Base-by-base conservation (phyloP, 2,888 invertebrate species). In the Meiosimyza platycephala region DNA sequence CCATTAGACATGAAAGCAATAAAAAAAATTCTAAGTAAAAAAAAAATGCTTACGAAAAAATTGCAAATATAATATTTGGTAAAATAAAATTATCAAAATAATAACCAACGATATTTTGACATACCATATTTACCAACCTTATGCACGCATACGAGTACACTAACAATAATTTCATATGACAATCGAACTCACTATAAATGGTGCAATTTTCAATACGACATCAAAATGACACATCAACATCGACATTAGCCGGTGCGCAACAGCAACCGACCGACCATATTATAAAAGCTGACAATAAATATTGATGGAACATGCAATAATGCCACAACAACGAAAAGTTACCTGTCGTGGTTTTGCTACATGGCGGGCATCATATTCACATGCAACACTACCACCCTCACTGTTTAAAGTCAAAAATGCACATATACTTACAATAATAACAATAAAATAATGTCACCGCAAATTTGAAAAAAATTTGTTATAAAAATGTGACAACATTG, bases 241-340 rank as follows among this genome's bases (percentile, higher is more conserved):
- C 64, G 50, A 48, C 64, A 64, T 16, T 51, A 50, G 40, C 40
- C 40, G 40, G 40, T 40, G 40, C 40, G 9, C 40, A 40, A 40
- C 40, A 40, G 40, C 40, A 40, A 40, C 18, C 64, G 28, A 60
- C 33, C 59, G 59, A 60, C 18, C 64, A 51, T 64, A 64, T 64
- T 64, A 64, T 28, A 51, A 40, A 50, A 64, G 51, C 18, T 51
- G 22, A 18, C 64, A 64, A 64, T 64, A 64, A 64, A 64, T 51
- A 64, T 64, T 64, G 64, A 64, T 51, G 64, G 51, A 64, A 64
- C 64, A 64, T 64, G 64, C 64, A 64, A 64, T 64, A 64, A 64
- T 51, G 51, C 64, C 64, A 40, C 40, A 47, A n/a, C 63, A 63
- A 64, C 64, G 50, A 28, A 12, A 64, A 60, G 28, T 22, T 33